Evolutionary conservation across 1,140 invertebrate genomes (phyloP).

Genomic region (Argopecten irradians): DNA sequence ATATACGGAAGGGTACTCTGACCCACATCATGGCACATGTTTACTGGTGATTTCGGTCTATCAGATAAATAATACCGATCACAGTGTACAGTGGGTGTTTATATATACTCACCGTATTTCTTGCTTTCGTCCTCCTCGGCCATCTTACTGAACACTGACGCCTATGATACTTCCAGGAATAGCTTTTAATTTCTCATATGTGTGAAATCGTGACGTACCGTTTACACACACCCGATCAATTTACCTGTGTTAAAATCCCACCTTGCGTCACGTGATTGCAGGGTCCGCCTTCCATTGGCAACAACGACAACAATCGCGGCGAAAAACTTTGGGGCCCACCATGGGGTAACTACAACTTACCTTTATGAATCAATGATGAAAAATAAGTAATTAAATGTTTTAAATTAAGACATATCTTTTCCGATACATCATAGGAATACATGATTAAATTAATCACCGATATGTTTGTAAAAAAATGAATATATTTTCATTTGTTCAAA

Average conservation of each 20-base stretch:
- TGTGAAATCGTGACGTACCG: background rate
- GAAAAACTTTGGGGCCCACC: background rate
- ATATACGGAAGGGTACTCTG: too few relatives aligned
- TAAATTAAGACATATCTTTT: too few relatives aligned
- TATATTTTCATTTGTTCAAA: too few relatives aligned
- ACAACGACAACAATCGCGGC: constrained; percentile 33
- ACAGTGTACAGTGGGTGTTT: too few relatives aligned
- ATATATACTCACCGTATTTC: background rate
- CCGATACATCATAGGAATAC: too few relatives aligned
- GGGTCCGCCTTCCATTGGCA: constrained; percentile 30
- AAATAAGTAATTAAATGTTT: too few relatives aligned
- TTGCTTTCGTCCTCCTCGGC: background rate
- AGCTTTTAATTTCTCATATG: constrained; percentile 8
- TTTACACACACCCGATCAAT: constrained; percentile 26
- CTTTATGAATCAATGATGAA: too few relatives aligned
- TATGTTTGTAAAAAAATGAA: too few relatives aligned
- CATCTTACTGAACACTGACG: background rate
- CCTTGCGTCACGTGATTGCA: background rate
- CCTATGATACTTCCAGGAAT: background rate
- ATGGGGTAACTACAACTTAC: background rate
- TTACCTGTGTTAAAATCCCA: background rate
- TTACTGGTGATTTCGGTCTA: too few relatives aligned
- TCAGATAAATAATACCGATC: too few relatives aligned
- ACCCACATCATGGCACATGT: too few relatives aligned
- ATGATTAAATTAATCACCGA: too few relatives aligned